Evolutionary conservation across 2,797 vertebrate species (phyloP), one percentile per base, ranked within the genome.

Genomic region (Jordanella pulchra): DNA sequence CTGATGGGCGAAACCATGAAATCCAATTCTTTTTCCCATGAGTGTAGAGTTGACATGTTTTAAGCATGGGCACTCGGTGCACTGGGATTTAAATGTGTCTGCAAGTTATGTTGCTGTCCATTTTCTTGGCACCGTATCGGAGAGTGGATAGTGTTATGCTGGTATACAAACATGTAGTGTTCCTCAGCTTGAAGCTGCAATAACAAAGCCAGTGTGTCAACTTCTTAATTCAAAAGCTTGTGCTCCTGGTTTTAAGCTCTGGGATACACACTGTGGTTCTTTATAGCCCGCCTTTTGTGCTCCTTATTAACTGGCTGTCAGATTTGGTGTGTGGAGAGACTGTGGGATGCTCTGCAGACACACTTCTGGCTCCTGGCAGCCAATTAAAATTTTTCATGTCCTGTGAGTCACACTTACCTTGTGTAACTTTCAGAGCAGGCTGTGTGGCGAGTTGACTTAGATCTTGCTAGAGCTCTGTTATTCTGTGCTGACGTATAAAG

Each of bases 191-290:
- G 21, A 55, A 65, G 28, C 61, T 48, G 79, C 55, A 76, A 74
- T 55, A 69, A 58, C 64, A 48, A 66, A 78, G 76, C 73, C 75
- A 67, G 65, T 68, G 67, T 67, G 56, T 85, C 69, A 65, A 61
- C 71, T 74, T 73, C 79, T 74, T 87, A 85, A 90, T 83, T 86
- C 82, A 88, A 88, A 89, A 80, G 76, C 81, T 82, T 76, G 76
- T 65, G 69, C 83, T 83, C 80, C 85, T 80, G 71, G 73, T 78
- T 72, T 83, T 71, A 68, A 77, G 81, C 76, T 81, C 71, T 53
- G 18, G 72, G 61, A 18, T 71, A 60, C 69, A 60, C 71, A 35
- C 45, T n/a, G n/a, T n/a, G 4, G 78, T 73, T 72, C 48, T 75
- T 70, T 76, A 78, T 78, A 81, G 78, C 73, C 72, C 73, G 68